Evolutionary conservation across 2,113 vertebrate species (phyloP).

Genomic region (Labeo rohita): DNA sequence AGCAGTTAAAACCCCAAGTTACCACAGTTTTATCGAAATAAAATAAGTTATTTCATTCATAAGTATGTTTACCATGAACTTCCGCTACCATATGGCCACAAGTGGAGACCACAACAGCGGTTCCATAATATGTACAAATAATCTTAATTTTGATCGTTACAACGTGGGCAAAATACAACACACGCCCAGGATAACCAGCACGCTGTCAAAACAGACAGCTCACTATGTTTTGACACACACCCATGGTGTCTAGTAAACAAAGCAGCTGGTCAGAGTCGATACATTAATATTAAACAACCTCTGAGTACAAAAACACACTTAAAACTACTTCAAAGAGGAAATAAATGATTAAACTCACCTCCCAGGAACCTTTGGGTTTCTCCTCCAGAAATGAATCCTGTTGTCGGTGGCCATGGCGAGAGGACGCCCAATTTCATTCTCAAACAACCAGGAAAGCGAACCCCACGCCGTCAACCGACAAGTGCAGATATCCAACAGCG

Average conservation of each 20-base stretch:
- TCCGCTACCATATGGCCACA: not conserved
- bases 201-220: not conserved
- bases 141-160: not conserved
- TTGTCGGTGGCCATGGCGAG: conserved; percentile 89
- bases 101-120: not conserved
- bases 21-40: not conserved
- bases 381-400: conserved; percentile 93
- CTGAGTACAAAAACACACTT: not conserved
- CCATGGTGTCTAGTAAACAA: not conserved
- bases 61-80: not conserved
- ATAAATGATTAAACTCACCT: conserved; percentile 78
- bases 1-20: not conserved
- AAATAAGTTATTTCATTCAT: not conserved
- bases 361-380: conserved; percentile 88
- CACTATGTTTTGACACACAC: not conserved
- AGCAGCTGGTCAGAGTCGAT: not conserved
- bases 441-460: conserved; percentile 51
- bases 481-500: not conserved
- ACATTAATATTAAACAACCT: not conserved
- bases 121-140: not conserved
- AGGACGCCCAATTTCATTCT: conserved; percentile 45
- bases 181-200: not conserved
- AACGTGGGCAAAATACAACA: not conserved
- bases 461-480: not conserved
- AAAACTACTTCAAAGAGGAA: not conserved